These are phyloP conservation scores for Zonitis immaculata DNA, from an alignment of 2,888 invertebrate species.

Conservation along the genomic window DNA sequence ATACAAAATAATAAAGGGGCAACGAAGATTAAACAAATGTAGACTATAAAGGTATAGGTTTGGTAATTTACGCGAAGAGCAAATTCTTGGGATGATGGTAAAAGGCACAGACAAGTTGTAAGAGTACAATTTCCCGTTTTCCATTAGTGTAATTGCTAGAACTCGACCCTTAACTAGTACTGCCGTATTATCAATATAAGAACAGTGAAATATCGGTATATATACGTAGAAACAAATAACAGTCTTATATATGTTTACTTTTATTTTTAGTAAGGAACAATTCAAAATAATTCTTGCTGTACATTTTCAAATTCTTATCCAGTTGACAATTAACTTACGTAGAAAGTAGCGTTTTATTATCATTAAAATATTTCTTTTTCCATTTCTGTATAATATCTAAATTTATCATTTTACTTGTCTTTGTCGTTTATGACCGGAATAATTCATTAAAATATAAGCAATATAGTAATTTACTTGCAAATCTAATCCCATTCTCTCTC, in stretches of 20 bases:
- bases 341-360: not conserved
- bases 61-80: not conserved
- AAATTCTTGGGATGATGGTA: not conserved
- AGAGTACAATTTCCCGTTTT: conserved; percentile 1
- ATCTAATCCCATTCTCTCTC: conserved; percentile 25
- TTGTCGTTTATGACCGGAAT: conserved; percentile 4
- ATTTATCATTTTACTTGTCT: conserved; percentile 1
- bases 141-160: conserved; percentile 19
- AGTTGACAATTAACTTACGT: not conserved
- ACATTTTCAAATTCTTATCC: not conserved
- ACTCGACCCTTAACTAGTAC: conserved; percentile 7
- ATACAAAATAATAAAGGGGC: not conserved
- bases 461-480: conserved; percentile 22
- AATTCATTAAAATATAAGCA: conserved; percentile 22
- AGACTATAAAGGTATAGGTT: not conserved
- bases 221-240: conserved; percentile 2
- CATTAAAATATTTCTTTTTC: not conserved
- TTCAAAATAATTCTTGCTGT: not conserved
- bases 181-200: conserved; percentile 7
- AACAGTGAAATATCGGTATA: not conserved
- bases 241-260: no score
- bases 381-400: not conserved
- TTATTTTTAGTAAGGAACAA: conserved; percentile 1
- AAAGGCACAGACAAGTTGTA: not conserved
- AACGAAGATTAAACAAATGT: not conserved